phyloP scores from a whole-genome alignment of 2,113 vertebrate species.

The Peromyscus leucopus region DNA sequence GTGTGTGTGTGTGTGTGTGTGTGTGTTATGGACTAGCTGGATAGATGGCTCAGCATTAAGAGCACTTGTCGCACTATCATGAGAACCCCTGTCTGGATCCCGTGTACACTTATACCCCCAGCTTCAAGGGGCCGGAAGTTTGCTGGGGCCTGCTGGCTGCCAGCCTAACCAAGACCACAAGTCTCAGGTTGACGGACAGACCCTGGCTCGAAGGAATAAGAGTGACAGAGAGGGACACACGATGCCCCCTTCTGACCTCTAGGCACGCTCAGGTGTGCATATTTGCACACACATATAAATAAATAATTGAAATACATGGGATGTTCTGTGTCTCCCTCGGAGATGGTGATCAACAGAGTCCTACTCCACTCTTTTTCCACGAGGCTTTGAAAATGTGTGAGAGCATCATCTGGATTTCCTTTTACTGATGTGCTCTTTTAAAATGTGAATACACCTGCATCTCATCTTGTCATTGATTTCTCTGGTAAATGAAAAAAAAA shows the following conservation, averaged over 20 bases:
- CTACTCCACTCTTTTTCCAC: not conserved
- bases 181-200: not conserved
- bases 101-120: not conserved
- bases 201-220: not conserved
- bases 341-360: not conserved
- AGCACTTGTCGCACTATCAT: not conserved
- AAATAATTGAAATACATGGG: not conserved
- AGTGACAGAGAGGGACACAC: accelerated
- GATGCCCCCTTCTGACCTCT: not conserved
- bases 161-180: not conserved
- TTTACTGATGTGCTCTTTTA: not conserved
- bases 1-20: too few relatives aligned
- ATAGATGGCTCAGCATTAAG: not conserved
- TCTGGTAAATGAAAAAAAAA: slow-evolving; percentile 2
- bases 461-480: not conserved
- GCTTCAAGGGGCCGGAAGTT: not conserved
- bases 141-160: not conserved
- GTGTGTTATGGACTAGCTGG: not conserved
- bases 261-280: not conserved
- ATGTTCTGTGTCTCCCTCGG: not conserved
- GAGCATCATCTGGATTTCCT: not conserved
- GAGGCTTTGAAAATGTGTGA: not conserved
- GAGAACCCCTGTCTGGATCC: not conserved
- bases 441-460: not conserved
- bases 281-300: not conserved